Evolutionary conservation across 23 tunicate genomes (phyloP).

Genomic region (Halocynthia aurantium): DNA sequence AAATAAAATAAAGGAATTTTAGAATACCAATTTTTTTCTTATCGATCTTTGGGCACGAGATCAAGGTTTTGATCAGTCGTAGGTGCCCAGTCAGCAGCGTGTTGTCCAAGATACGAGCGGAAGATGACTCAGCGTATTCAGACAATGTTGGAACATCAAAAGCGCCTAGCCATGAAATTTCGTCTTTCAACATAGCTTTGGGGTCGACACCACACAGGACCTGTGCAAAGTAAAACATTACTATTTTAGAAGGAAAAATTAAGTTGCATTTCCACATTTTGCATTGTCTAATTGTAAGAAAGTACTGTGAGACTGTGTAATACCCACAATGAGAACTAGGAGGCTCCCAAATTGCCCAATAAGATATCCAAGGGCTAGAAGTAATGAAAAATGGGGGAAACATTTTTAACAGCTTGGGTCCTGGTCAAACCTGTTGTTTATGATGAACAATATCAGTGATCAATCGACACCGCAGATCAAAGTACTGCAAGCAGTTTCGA

Average conservation of each 20-base stretch:
- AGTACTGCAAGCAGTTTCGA: constrained; percentile 62
- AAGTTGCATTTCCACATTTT: too few species aligned
- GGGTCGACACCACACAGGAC: constrained; percentile 54
- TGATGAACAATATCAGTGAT: constrained; percentile 32
- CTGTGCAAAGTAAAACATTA: constrained; percentile 32
- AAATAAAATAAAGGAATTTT: too few species aligned
- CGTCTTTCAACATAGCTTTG: constrained; percentile 41
- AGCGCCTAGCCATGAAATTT: constrained; percentile 53
- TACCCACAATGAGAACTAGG: too few species aligned
- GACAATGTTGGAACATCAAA: constrained; percentile 55
- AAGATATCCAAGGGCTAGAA: too few species aligned
- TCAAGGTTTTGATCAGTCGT: constrained; percentile 45
- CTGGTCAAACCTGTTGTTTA: constrained; percentile 46
- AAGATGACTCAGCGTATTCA: constrained; percentile 54
- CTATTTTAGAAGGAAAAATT: too few species aligned
- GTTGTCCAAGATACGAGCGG: constrained; percentile 66
- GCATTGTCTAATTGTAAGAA: too few species aligned
- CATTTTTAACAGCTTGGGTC: too few species aligned
- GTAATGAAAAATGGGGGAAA: too few species aligned
- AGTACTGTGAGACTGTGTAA: too few species aligned
- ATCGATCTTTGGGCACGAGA: constrained; percentile 50
- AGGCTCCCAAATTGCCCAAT: too few species aligned
- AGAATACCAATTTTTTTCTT: constrained; percentile 72
- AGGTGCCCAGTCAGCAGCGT: constrained; percentile 69
- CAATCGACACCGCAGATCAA: constrained; percentile 40